phyloP scores from a whole-genome alignment of 2,888 invertebrate species.

The Phaedon cochleariae region DNA sequence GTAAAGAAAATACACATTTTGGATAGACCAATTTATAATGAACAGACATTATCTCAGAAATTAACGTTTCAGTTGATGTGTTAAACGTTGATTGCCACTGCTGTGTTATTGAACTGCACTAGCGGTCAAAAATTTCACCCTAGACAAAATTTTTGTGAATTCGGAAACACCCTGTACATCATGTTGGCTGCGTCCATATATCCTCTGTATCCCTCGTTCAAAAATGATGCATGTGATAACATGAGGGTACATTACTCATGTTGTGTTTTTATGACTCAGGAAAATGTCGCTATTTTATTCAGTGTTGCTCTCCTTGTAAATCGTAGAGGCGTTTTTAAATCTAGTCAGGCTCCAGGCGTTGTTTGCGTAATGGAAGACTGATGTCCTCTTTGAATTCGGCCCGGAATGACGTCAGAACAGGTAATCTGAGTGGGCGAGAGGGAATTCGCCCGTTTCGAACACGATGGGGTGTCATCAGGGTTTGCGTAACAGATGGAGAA shows the following conservation, averaged over 20 bases:
- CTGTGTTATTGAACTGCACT: no score
- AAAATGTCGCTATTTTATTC: neutral
- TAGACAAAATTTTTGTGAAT: no score
- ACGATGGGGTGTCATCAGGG: neutral
- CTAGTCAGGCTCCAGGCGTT: neutral
- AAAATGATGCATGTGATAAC: no score
- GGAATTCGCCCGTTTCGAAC: neutral
- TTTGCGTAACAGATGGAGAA: neutral
- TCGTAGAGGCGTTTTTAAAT: neutral
- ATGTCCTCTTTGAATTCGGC: neutral
- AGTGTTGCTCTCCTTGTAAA: neutral
- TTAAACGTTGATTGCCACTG: no score
- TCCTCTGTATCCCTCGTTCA: no score
- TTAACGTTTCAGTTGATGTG: no score
- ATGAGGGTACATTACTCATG: neutral
- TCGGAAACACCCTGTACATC: no score
- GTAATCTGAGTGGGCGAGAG: neutral
- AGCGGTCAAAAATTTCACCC: no score
- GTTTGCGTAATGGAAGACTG: slow-evolving; percentile 5
- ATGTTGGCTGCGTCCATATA: no score
- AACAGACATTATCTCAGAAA: no score
- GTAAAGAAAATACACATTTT: no score
- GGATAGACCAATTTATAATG: no score
- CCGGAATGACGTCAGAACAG: neutral
- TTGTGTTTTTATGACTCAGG: neutral